Base-by-base conservation (phyloP, 2,797 vertebrate genomes). In the Coregonus ussuriensis region DNA sequence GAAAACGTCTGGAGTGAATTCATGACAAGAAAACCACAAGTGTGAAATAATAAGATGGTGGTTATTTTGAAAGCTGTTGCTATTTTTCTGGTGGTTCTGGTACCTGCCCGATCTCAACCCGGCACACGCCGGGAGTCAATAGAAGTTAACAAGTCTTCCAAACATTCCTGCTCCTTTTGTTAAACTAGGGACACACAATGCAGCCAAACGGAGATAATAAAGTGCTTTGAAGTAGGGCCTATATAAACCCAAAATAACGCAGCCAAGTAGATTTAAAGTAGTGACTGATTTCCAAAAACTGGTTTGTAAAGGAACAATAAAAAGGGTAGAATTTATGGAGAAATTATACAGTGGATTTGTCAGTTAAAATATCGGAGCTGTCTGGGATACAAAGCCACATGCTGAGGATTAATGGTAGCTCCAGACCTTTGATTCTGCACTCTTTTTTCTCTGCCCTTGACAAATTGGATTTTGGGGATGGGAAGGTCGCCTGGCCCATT, bases 261-360 rank as follows among this genome's bases (percentile, higher is more conserved):
- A 96, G 95, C 96, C 96, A 96, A 98, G 96, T 97, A 99, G 96
- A 97, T 96, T 96, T 97, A 98, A 98, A 97, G 95, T 96, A 96
- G 96, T 94, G 95, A 94, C 94, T 96, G 96, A 96, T 97, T 96
- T 96, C 95, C 95, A 96, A 96, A 97, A 96, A 94, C 95, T 91
- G 94, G 93, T 93, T 97, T 98, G 97, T 98, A 95, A 91, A 85
- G 74, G 91, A 94, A 96, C 96, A 98, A 97, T 96, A 94, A 94
- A 95, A 94, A 93, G 96, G 94, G 93, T 89, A 95, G 96, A 97
- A 99, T 99, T 99, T 98, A 99, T 99, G 97, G 97, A 95, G 88
- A 96, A 99, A 99, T 99, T 99, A 99, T 99, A 98, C 98, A 96
- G 97, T 97, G 96, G 95, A 97, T 98, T 97, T 99, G 97, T 98